A percentile compares a stretch with the other conserved stretches of the same genome.
phyloP scores from a whole-genome alignment of 2,797 vertebrate genomes.

The Sandelia bainsii region DNA sequence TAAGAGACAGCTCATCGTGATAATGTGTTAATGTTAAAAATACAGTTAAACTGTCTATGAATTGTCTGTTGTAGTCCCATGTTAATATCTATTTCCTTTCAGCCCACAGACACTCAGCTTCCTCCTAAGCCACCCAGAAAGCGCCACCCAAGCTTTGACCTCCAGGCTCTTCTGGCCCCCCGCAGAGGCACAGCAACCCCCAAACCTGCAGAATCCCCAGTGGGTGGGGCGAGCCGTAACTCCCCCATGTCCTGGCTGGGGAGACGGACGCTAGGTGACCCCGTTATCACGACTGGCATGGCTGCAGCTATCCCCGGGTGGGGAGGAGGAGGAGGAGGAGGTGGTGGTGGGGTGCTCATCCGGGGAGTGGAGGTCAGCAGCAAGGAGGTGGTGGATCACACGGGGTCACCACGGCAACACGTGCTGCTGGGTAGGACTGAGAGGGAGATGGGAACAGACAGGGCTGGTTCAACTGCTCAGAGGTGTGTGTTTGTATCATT shows the following conservation, averaged over 20 bases:
- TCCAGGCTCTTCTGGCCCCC: conserved; percentile 85
- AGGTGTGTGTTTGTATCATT: conserved; percentile 68
- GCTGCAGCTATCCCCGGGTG: conserved; percentile 82
- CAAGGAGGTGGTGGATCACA: conserved; percentile 92
- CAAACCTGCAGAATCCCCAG: conserved; percentile 56
- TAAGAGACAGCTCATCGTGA: too few relatives aligned
- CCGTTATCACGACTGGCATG: conserved; percentile 83
- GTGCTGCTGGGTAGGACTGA: conserved; percentile 89
- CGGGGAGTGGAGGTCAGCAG: conserved; percentile 94
- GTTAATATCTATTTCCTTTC: neutral
- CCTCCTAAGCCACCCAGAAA: conserved; percentile 84
- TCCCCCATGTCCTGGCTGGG: conserved; percentile 87
- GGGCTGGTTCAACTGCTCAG: conserved; percentile 76
- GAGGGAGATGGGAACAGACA: conserved; percentile 81
- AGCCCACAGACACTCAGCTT: conserved; percentile 77
- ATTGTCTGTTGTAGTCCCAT: neutral
- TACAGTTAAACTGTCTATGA: neutral
- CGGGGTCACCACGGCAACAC: conserved; percentile 90
- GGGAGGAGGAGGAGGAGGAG: conserved; percentile 55
- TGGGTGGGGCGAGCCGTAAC: conserved; percentile 56
- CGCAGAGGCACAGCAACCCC: conserved; percentile 72
- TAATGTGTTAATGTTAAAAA: neutral
- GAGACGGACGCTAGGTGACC: conserved; percentile 79
- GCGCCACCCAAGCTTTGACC: conserved; percentile 87
- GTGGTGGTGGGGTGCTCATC: conserved; percentile 86